Base-by-base conservation (phyloP, 2,797 vertebrate genomes). In the Saxicola maurus region DNA sequence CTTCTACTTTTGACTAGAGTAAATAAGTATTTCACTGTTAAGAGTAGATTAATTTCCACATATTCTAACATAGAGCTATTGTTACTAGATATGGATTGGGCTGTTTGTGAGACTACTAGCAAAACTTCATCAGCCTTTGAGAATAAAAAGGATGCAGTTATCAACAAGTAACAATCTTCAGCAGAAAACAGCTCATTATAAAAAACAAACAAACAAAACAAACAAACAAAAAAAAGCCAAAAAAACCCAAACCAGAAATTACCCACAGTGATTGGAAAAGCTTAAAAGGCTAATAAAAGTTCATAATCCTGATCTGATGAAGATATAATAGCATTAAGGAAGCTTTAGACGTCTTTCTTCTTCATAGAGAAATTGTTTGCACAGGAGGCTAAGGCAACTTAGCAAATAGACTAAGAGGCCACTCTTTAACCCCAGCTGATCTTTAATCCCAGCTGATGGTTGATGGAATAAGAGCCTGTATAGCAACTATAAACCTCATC, bases 281-380 rank as follows among this genome's bases (percentile, higher is more conserved):
- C 67, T 83, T 92, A 38, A 65, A 72, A 87, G 53, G 23, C 17
- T 78, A 85, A 77, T 53, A 87, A 43, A 85, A 82, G 67, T 38
- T 66, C 37, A 30, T 19, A 56, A 69, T 51, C 59, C 17, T 68
- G 30, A 51, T 45, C 23, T 68, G 55, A 67, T 62, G 18, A 11
- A 83, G 33, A 48, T 61, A 28, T 27, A 48, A 69, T 3, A 51
- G 66, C 28, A 61, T 68, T 65, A 82, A 49, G n/a, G 42, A 73
- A 82, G 56, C 18, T 87, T 91, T 61, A 64, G 17, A 27, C 2
- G 14, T 68, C 27, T 67, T 81, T 21, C 17, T 68, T 72, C 62
- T 51, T 43, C 24, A 57, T 1, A 74, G n/a, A 61, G 19, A 86
- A 74, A 82, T 19, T 66, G 19, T 73, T 80, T 69, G 17, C 62